These are phyloP conservation scores for Coracias cyanogaster DNA, from an alignment of 2,797 vertebrate species.

Conservation along the genomic window DNA sequence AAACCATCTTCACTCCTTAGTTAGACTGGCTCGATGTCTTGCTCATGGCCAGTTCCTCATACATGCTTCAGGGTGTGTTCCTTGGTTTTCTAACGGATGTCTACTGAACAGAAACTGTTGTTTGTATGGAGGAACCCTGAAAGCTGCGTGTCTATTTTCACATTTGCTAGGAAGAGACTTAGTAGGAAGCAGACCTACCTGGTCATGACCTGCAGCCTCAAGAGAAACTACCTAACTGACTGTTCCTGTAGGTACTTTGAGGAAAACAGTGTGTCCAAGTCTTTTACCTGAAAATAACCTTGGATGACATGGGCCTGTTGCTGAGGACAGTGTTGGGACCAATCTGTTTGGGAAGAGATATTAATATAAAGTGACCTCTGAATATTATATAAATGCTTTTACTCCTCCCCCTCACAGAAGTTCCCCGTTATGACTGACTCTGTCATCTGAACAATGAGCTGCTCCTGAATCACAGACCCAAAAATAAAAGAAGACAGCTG, in stretches of 20 bases:
- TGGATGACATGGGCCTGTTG: neutral
- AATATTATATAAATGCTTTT: constrained; percentile 49
- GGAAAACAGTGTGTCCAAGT: neutral
- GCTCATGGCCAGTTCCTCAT: neutral
- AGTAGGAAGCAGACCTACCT: neutral
- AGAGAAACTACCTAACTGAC: neutral
- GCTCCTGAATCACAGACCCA: constrained; percentile 51
- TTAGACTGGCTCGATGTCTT: neutral
- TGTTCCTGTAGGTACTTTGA: neutral
- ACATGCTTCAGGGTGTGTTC: neutral
- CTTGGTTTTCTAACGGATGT: neutral
- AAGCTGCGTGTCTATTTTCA: neutral
- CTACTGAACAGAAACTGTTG: neutral
- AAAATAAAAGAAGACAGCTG: constrained; percentile 62
- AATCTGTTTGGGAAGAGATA: neutral
- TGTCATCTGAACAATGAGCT: constrained; percentile 49
- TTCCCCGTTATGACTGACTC: constrained; percentile 23
- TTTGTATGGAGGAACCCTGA: neutral
- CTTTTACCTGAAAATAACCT: neutral
- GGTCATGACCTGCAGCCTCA: neutral
- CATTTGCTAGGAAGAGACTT: neutral
- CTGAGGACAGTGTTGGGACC: neutral
- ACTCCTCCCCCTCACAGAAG: neutral
- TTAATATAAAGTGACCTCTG: constrained; percentile 4
- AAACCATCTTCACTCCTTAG: neutral